Evolutionary conservation across 2,797 vertebrate species (phyloP).

Genomic region (Pseudocheirus occidentalis): DNA sequence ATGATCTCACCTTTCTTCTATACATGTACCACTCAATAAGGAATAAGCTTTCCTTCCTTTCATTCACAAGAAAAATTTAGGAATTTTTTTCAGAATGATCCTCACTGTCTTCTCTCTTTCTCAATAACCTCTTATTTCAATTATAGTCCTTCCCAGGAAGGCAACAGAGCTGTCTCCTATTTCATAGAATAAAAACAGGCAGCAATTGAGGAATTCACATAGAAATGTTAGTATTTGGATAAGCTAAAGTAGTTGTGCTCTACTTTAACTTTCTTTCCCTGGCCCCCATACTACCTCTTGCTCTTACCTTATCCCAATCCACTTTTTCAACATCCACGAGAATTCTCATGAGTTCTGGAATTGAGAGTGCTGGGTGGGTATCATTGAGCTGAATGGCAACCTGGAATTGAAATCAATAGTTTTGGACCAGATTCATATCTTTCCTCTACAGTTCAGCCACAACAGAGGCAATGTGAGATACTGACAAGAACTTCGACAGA

Average conservation of each 20-base stretch:
- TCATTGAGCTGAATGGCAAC: conserved; percentile 99
- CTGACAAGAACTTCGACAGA: not conserved
- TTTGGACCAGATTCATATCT: not conserved
- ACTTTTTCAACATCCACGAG: conserved; percentile 95
- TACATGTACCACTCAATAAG: not conserved
- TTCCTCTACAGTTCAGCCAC: not conserved
- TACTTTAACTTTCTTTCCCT: not conserved
- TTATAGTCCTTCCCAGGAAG: not conserved
- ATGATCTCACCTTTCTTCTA: not conserved
- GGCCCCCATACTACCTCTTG: not conserved
- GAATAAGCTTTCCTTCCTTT: not conserved
- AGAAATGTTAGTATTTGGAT: not conserved
- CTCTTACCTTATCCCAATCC: conserved; percentile 91
- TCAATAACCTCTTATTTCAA: not conserved
- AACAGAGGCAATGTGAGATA: not conserved
- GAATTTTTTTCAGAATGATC: not conserved
- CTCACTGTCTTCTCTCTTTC: not conserved
- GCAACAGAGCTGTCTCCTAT: not conserved
- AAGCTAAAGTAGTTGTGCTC: not conserved
- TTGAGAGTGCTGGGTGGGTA: conserved; percentile 96
- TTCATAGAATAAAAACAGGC: not conserved
- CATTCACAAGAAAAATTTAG: not conserved
- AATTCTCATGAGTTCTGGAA: conserved; percentile 97
- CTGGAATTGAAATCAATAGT: conserved; percentile 80
- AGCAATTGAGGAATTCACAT: not conserved